Percentiles rank a stretch among this genome's conserved stretches.
These are phyloP conservation scores for Synergus itoensis DNA, from an alignment of 2,888 invertebrate genomes.

Conservation along the genomic window DNA sequence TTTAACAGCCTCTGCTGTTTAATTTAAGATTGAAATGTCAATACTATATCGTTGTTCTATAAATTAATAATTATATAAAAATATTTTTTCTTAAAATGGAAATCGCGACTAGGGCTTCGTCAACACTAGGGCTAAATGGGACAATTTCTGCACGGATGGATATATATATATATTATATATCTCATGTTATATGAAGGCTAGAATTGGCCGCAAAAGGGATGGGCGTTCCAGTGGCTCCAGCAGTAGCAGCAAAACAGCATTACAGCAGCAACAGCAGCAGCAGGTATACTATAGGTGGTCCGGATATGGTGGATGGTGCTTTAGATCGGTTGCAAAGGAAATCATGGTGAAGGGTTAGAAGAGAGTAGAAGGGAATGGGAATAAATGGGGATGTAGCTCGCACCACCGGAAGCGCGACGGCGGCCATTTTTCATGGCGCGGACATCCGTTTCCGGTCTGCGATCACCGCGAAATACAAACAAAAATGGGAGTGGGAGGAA, in stretches of 20 bases:
- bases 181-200: background rate
- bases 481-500: slow-evolving; percentile 62
- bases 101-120: no score
- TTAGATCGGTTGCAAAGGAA: slow-evolving; percentile 47
- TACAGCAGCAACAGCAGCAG: background rate
- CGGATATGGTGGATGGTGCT: slow-evolving; percentile 47
- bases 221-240: slow-evolving; percentile 32
- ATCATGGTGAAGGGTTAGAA: slow-evolving; percentile 41
- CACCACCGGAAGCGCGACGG: slow-evolving; percentile 68
- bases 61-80: no score
- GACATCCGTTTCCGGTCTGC: slow-evolving; percentile 74
- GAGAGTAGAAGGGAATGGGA: slow-evolving; percentile 37
- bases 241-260: no score
- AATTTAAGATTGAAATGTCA: no score
- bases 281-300: slow-evolving; percentile 41
- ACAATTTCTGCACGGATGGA: no score
- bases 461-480: slow-evolving; percentile 73
- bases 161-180: no score
- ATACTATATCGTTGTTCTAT: no score
- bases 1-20: background rate
- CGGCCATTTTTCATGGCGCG: slow-evolving; percentile 74
- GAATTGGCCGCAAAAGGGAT: slow-evolving; percentile 45
- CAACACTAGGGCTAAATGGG: no score
- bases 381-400: slow-evolving; percentile 50
- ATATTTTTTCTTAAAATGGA: no score